Percentiles rank a stretch among this genome's conserved stretches.
phyloP scores from a whole-genome alignment of 2,797 vertebrate species.

The Parauchenoglanis punctatus region DNA sequence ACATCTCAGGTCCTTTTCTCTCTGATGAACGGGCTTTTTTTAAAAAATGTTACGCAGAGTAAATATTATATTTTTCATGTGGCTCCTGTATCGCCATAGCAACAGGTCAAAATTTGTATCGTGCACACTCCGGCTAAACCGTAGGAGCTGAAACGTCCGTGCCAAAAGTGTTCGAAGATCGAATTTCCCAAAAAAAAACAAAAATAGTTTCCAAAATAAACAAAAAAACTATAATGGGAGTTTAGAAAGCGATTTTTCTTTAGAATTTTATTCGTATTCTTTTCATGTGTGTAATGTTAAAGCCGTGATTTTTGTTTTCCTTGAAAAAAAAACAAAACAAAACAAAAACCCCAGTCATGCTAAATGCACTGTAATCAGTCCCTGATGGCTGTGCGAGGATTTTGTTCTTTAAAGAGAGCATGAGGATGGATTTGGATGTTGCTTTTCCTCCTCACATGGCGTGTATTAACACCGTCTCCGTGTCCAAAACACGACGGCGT shows the following conservation, averaged over 20 bases:
- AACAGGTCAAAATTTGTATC: neutral
- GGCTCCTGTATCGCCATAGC: neutral
- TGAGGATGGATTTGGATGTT: conserved; percentile 25
- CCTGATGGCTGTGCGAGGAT: neutral
- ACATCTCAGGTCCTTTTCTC: neutral
- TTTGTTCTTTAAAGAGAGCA: neutral
- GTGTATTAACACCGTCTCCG: conserved; percentile 36
- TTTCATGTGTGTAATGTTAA: neutral
- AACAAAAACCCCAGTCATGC: neutral
- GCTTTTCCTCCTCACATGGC: neutral
- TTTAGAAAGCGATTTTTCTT: neutral
- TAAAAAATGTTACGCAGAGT: too few relatives aligned
- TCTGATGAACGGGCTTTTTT: neutral
- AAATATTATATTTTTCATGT: too few relatives aligned
- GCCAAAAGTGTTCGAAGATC: neutral
- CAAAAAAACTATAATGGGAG: neutral
- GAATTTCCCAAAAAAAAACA: neutral
- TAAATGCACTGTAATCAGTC: neutral
- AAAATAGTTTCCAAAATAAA: neutral
- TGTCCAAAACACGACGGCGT: conserved; percentile 33
- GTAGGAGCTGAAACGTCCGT: neutral
- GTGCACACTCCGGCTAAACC: neutral
- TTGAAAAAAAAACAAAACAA: neutral
- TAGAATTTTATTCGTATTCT: neutral
- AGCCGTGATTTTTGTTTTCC: too few relatives aligned